Evolutionary conservation across 2,888 invertebrate species (phyloP).

Genomic region (Trachelus troglodyta): DNA sequence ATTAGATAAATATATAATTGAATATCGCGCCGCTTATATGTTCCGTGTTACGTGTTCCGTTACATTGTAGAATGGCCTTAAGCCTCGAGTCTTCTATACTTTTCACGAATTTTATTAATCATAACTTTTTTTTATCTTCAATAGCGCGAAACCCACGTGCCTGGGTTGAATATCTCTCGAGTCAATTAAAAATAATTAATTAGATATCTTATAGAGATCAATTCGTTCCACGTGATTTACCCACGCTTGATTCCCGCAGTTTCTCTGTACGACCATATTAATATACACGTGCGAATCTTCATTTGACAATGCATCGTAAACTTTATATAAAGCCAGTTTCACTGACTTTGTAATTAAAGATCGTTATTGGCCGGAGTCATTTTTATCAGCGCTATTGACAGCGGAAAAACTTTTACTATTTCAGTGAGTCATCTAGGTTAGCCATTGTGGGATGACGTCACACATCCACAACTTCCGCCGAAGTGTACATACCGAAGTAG

Average conservation of each 20-base stretch:
- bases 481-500: background rate
- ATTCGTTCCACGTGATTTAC: background rate
- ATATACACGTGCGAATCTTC: background rate
- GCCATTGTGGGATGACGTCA: conserved; percentile 22
- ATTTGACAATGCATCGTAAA: background rate
- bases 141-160: background rate
- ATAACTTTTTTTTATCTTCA: background rate
- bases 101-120: background rate
- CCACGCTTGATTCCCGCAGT: background rate
- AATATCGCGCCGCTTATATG: too few species aligned
- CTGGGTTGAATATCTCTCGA: background rate
- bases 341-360: background rate
- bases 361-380: background rate
- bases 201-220: background rate
- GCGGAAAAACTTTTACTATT: background rate
- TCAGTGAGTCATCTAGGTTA: background rate
- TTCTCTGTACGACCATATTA: background rate
- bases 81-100: background rate
- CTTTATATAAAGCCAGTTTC: background rate
- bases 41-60: too few species aligned
- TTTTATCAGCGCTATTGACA: background rate
- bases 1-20: too few species aligned
- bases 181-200: background rate
- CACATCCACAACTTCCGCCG: conserved; percentile 34
- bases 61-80: background rate